Conservation (phyloP, 2,797 vertebrate genomes). For the Falco biarmicus region DNA sequence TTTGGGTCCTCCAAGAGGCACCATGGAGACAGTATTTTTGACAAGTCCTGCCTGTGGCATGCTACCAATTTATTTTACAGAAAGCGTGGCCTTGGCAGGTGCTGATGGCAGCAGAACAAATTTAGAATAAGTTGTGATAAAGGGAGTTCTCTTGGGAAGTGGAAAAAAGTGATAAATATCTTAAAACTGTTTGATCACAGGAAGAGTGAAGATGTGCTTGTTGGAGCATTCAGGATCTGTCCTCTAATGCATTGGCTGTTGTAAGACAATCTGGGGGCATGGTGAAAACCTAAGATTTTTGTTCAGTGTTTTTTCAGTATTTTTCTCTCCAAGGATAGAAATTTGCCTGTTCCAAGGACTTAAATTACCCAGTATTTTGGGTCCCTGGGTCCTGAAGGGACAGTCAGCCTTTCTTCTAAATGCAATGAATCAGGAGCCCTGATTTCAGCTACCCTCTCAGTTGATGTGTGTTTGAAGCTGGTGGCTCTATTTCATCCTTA, state of each 20-base stretch:
- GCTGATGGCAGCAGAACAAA: slow-evolving; percentile 42
- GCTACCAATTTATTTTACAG: not conserved
- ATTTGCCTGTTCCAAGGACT: not conserved
- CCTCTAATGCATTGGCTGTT: not conserved
- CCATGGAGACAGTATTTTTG: not conserved
- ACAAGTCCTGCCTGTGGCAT: not conserved
- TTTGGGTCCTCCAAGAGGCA: not conserved
- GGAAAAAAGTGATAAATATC: not conserved
- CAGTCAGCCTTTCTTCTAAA: not conserved
- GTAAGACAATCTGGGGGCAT: not conserved
- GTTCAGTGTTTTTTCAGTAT: not conserved
- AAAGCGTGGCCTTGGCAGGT: slow-evolving; percentile 7
- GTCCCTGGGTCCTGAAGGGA: not conserved
- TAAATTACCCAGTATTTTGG: not conserved
- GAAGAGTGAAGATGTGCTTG: not conserved
- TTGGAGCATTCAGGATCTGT: not conserved
- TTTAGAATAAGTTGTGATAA: slow-evolving; percentile 1
- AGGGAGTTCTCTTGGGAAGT: not conserved
- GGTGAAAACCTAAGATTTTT: not conserved
- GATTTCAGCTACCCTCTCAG: not conserved
- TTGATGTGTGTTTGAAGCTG: not conserved
- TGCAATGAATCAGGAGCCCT: not conserved
- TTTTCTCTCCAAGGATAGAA: not conserved
- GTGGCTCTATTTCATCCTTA: not conserved
- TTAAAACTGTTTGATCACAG: not conserved